Evolutionary conservation across 2,113 vertebrate species (phyloP), one percentile per base, ranked within the genome.

Genomic region (Semnornis frantzii): DNA sequence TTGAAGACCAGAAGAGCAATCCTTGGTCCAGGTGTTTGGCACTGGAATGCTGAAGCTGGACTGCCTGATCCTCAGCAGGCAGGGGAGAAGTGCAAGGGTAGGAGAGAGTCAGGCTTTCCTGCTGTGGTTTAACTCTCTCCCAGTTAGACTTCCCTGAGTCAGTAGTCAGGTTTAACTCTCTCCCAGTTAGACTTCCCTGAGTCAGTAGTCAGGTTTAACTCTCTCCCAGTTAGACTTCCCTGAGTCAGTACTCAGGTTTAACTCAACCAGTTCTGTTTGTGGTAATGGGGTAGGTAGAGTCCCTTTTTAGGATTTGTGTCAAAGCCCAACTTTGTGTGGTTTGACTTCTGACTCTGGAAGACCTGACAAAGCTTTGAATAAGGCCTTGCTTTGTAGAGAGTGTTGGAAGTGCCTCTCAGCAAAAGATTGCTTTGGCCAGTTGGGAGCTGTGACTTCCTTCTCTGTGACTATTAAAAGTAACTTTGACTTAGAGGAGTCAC

Each of bases 21-120:
- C 69, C 65, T 73, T 10, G 50, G 4, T 34, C n/a, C 68, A 10
- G 59, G 25, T 4, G 6, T 87, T 66, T 55, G 91, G 42, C 18
- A 1, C 62, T 33, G 64, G 23, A 46, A 12, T 8, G 0, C 33
- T 33, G 54, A 17, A 74, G 60, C 59, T 80, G 1, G 0, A 14
- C 24, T 33, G 17, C 8, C 25, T 64, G 62, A 18, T 18, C 8
- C 24, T 54, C 65, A 9, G 42, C 0, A 0, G 58, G 65, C 42
- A 24, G 83, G 78, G 31, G 68, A 20, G 34, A 62, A 12, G 39
- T 72, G 58, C 15, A 58, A 52, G 31, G 16, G 24, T 37, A n/a
- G 74, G 50, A 75, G 18, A 34, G 72, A 83, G 31, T 12, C 62
- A 27, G 65, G 7, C 24, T 25, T 65, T 15, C 2, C 66, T 11